Conservation (phyloP, 2,797 vertebrate species). For the Neopelma chrysocephalum region DNA sequence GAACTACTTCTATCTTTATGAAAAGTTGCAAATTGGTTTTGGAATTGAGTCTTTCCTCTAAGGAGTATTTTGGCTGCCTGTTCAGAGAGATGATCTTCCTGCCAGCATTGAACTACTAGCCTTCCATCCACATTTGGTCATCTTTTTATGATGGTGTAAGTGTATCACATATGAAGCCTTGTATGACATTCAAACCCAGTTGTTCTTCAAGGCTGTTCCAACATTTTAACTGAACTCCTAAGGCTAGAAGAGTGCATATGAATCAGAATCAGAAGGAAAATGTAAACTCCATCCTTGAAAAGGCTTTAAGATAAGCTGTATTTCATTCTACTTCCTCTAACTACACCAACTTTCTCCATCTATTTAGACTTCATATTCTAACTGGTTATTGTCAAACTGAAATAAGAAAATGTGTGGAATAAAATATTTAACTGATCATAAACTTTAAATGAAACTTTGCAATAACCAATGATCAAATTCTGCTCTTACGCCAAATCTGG, state of each 20-base stretch:
- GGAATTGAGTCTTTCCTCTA: constrained; percentile 1
- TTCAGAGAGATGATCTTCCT: background rate
- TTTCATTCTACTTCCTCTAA: background rate
- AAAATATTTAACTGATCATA: background rate
- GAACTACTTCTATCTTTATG: background rate
- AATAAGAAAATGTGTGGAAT: background rate
- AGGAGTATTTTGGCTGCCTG: background rate
- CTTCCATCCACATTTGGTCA: background rate
- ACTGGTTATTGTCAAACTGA: background rate
- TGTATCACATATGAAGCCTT: rapidly evolving
- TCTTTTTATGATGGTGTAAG: background rate
- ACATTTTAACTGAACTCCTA: background rate
- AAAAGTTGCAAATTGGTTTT: background rate
- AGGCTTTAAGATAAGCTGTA: background rate
- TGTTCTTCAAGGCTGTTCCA: background rate
- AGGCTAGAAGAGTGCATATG: background rate
- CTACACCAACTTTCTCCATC: background rate
- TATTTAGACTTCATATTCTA: background rate
- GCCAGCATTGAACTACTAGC: background rate
- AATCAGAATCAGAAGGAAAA: background rate
- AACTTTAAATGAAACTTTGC: background rate
- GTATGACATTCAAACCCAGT: background rate
- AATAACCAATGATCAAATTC: background rate
- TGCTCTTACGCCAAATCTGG: background rate
- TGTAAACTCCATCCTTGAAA: too few relatives aligned